Conservation (phyloP, 2,888 invertebrate genomes). For the Escarpia spicata region DNA sequence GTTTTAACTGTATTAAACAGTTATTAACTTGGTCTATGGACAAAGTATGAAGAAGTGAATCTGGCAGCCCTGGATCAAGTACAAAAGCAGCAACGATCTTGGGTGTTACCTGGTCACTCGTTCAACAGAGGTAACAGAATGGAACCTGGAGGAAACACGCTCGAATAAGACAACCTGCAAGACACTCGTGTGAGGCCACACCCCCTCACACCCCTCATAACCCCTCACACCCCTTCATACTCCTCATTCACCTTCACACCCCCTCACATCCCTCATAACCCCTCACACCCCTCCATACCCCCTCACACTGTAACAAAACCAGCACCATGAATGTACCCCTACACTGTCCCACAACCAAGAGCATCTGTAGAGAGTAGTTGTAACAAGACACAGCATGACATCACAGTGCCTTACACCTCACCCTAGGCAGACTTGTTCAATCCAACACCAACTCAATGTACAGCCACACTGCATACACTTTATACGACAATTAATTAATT, state of each 20-base stretch:
- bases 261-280: neutral
- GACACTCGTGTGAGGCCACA: neutral
- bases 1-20: neutral
- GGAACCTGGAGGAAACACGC: neutral
- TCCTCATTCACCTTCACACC: neutral
- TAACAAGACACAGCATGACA: too few relatives aligned
- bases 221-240: neutral
- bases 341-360: neutral
- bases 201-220: neutral
- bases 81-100: neutral
- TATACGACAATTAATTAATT: too few relatives aligned
- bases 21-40: neutral
- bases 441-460: too few relatives aligned
- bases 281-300: neutral
- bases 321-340: neutral
- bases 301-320: too few relatives aligned
- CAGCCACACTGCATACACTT: too few relatives aligned
- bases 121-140: neutral
- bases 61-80: slow-evolving; percentile 7
- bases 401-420: too few relatives aligned
- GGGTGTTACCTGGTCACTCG: slow-evolving; percentile 1
- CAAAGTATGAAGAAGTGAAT: neutral
- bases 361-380: neutral
- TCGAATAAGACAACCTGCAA: neutral
- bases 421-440: too few relatives aligned